Evolutionary conservation across 1,140 invertebrate genomes (phyloP).

Genomic region (Bombyx mori): ASM3026992v2 NC_085135.1:10241501-10242000

Average conservation of each 20-base stretch:
- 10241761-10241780: constrained; percentile 5
- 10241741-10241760: constrained; percentile 7
- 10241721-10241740: constrained; percentile 8
- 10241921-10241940: constrained; percentile 28
- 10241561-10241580: constrained; percentile 7
- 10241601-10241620: constrained; percentile 4
- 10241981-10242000: constrained; percentile 14
- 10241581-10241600: constrained; percentile 1
- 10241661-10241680: constrained; percentile 53
- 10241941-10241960: constrained; percentile 5
- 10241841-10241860: constrained; percentile 12
- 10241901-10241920: constrained; percentile 22
- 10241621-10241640: constrained; percentile 32
- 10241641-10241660: constrained; percentile 49
- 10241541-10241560: not conserved
- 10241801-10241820: constrained; percentile 47
- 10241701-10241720: not conserved
- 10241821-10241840: constrained; percentile 34
- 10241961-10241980: constrained; percentile 13
- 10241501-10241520: constrained; percentile 10
- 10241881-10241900: constrained; percentile 17
- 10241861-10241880: not conserved
- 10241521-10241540: constrained; percentile 10
- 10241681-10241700: constrained; percentile 23
- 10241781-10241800: constrained; percentile 40